These are phyloP conservation scores for Xylocopa sonorina DNA, from an alignment of 1,140 invertebrate genomes.

Conservation along the genomic window DNA sequence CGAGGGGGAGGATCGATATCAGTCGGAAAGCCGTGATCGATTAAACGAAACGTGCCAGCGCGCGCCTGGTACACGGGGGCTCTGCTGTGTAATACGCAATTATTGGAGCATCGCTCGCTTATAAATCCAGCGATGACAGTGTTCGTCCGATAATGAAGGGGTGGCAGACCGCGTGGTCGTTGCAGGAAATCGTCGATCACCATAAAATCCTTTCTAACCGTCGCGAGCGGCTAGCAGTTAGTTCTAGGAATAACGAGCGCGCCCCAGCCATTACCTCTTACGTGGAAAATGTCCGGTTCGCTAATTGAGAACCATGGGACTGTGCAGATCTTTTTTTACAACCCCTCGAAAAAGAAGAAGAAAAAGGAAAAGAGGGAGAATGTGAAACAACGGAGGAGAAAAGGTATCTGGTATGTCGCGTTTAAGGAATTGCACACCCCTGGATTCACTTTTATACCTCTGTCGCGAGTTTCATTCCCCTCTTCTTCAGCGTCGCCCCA, in stretches of 20 bases:
- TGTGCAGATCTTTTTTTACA: background rate
- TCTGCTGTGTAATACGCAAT: slow-evolving; percentile 21
- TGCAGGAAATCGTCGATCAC: slow-evolving; percentile 34
- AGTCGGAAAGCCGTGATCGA: slow-evolving; percentile 20
- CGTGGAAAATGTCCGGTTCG: background rate
- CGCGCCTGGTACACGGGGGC: slow-evolving; percentile 1
- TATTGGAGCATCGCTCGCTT: slow-evolving; percentile 14
- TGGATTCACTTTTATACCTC: slow-evolving; percentile 2
- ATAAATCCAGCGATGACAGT: slow-evolving; percentile 21
- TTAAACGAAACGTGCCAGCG: slow-evolving; percentile 12
- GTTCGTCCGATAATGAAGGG: slow-evolving; percentile 36
- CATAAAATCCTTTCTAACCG: slow-evolving; percentile 32
- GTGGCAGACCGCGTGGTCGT: background rate
- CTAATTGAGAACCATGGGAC: slow-evolving; percentile 1
- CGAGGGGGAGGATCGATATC: too few relatives aligned
- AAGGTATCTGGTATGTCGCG: background rate
- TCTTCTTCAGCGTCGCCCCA: background rate
- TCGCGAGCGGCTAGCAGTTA: slow-evolving; percentile 8
- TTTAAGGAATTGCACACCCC: slow-evolving; percentile 18
- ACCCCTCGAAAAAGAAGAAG: background rate
- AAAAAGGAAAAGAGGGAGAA: background rate
- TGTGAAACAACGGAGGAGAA: too few relatives aligned
- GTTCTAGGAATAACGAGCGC: background rate
- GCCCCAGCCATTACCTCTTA: background rate
- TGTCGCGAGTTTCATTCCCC: background rate